Conservation (phyloP, 2,888 invertebrate genomes). For the Calameuta filiformis region DNA sequence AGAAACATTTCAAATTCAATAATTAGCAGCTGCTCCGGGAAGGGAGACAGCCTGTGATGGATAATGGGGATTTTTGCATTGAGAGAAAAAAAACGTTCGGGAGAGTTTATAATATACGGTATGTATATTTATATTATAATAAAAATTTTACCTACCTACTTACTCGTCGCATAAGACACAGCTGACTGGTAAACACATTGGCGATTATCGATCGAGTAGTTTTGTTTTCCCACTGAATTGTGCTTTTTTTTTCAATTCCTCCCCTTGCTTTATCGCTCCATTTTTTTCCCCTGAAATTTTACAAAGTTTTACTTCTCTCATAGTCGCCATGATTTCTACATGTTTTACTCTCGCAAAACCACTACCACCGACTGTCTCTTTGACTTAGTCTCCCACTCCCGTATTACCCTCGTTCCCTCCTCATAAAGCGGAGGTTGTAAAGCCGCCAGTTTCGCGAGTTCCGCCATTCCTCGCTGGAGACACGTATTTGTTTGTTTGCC, state of each 20-base stretch:
- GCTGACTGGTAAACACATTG: constrained; percentile 47
- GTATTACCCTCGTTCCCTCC: neutral
- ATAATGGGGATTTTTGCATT: neutral
- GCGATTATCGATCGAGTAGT: constrained; percentile 17
- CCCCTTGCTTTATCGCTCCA: neutral
- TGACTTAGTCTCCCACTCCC: neutral
- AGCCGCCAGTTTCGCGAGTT: neutral
- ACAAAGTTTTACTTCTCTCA: neutral
- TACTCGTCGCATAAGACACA: constrained; percentile 38
- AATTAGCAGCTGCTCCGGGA: neutral
- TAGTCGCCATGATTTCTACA: neutral
- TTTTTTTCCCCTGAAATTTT: neutral
- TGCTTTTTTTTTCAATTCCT: neutral
- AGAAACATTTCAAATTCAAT: neutral
- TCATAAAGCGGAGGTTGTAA: neutral
- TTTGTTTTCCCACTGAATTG: neutral
- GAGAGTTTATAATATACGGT: neutral
- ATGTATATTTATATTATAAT: neutral
- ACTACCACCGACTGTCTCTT: neutral
- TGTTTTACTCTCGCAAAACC: too few relatives aligned
- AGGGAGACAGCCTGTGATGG: neutral
- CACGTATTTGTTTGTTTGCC: constrained; percentile 5
- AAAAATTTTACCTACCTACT: neutral
- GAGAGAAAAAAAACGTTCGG: neutral
- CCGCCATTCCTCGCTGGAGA: neutral